These are phyloP conservation scores for Bothrops jararaca DNA, from an alignment of 2,113 vertebrate species.

Conservation along the genomic window DNA sequence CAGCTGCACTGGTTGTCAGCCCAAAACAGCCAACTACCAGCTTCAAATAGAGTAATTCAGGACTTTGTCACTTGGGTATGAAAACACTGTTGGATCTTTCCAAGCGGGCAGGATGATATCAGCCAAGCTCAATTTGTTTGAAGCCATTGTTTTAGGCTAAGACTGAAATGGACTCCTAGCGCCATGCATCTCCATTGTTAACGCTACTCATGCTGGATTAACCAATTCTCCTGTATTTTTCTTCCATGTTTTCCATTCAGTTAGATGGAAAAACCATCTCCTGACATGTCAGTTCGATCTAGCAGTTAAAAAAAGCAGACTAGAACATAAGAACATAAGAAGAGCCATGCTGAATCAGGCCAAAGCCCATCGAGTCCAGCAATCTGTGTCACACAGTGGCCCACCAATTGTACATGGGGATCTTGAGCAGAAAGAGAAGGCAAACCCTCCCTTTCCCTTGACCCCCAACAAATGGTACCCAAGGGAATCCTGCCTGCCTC, in stretches of 20 bases:
- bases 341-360: too few species aligned
- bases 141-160: not conserved
- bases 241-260: not conserved
- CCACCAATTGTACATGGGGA: too few species aligned
- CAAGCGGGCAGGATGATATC: not conserved
- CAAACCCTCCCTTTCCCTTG: too few species aligned
- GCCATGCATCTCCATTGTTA: not conserved
- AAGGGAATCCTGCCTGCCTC: too few species aligned
- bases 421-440: too few species aligned
- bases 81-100: not conserved
- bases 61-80: not conserved
- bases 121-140: not conserved
- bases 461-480: too few species aligned
- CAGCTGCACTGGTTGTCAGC: slow-evolving; percentile 41
- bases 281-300: not conserved
- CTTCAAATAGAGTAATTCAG: slow-evolving; percentile 34
- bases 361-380: too few species aligned
- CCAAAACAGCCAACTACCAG: accelerated
- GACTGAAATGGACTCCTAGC: not conserved
- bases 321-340: too few species aligned
- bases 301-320: not conserved
- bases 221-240: not conserved
- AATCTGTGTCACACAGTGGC: too few species aligned
- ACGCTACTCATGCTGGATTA: not conserved
- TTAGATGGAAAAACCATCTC: not conserved